Evolutionary conservation across 2,113 vertebrate genomes (phyloP).

Genomic region (Tragelaphus strepsiceros): DNA sequence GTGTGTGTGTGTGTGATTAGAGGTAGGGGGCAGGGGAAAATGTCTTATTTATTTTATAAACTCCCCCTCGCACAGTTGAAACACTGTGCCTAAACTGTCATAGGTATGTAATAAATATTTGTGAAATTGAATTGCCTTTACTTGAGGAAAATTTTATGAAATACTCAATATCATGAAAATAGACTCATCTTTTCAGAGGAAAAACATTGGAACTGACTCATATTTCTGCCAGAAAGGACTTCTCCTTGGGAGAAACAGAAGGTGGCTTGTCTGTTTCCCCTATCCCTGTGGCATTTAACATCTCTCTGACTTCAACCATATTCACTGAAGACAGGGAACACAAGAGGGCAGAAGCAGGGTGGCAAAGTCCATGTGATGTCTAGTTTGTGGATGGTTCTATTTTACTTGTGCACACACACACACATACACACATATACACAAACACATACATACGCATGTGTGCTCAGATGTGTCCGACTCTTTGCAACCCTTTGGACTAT

Average conservation of each 20-base stretch:
- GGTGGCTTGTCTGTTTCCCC: neutral
- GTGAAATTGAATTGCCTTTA: constrained; percentile 32
- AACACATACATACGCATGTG: neutral
- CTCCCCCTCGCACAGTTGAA: neutral
- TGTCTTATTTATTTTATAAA: neutral
- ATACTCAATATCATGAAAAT: neutral
- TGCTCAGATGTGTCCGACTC: neutral
- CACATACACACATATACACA: neutral
- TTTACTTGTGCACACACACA: too few relatives aligned
- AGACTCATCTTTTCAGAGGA: neutral
- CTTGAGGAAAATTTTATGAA: neutral
- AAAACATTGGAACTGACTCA: neutral
- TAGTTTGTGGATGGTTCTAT: neutral
- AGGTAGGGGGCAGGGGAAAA: neutral
- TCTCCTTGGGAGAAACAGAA: neutral
- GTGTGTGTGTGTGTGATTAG: neutral
- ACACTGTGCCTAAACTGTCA: neutral
- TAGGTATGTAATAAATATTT: neutral
- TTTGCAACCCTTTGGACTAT: neutral
- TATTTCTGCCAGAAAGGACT: neutral
- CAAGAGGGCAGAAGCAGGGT: neutral
- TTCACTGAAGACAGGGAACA: neutral
- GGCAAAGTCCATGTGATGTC: neutral
- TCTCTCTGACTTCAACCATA: neutral
- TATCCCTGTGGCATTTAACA: neutral